Percentiles rank a stretch among this genome's conserved stretches.
Evolutionary conservation across 2,113 vertebrate species (phyloP).

Genomic region (Lontra canadensis): DNA sequence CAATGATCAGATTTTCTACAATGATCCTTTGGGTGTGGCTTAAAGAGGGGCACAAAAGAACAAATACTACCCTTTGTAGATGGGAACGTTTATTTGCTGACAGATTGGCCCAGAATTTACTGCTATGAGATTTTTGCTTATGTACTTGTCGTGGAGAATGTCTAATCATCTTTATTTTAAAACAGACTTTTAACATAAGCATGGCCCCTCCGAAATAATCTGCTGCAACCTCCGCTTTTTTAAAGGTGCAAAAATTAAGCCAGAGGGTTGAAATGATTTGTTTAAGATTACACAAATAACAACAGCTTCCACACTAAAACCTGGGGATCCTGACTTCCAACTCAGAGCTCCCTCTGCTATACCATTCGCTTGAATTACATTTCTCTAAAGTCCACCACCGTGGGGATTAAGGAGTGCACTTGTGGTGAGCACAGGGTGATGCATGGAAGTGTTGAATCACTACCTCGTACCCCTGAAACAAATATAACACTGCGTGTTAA

Average conservation of each 20-base stretch:
- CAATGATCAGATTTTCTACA: neutral
- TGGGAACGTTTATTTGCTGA: conserved; percentile 34
- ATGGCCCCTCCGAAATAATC: neutral
- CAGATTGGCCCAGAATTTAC: neutral
- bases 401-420: neutral
- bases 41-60: conserved; percentile 43
- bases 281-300: conserved; percentile 26
- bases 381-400: conserved; percentile 2
- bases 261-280: conserved; percentile 23
- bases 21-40: neutral
- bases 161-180: conserved; percentile 48
- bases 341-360: neutral
- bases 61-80: neutral
- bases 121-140: neutral
- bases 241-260: conserved; percentile 22
- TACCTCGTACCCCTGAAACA: neutral
- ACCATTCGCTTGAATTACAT: neutral
- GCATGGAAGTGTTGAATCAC: neutral
- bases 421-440: neutral
- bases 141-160: neutral
- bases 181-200: conserved; percentile 1
- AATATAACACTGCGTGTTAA: neutral
- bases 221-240: neutral
- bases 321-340: neutral
- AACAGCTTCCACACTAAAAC: neutral